Base-by-base conservation (phyloP, 1,140 invertebrate species). In the Andricus grossulariae region DNA sequence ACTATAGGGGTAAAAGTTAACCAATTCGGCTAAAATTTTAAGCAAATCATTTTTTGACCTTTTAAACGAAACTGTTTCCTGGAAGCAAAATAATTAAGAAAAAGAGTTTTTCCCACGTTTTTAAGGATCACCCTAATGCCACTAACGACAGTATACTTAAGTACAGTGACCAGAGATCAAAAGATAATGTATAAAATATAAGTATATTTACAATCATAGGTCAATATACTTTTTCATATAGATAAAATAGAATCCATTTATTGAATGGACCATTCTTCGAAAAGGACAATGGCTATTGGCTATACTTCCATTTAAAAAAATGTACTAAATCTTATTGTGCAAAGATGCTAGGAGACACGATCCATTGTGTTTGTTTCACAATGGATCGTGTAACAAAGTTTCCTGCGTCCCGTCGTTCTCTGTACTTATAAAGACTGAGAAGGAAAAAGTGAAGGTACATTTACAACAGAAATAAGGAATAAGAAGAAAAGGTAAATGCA, bases 301-400 rank as follows among this genome's bases (percentile, higher is more conserved):
- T 66, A 15, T 11, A 39, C 25, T 66, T 66, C 13, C 25, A 39
- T 39, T 32, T 32, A 66, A 66, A 66, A 32, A 39, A 13, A 12
- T 66, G 57, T 32, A 66, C 57, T 50, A 2, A 50, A 70, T 60
- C 73, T 60, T 72, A 45, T 6, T 55, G 55, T 50, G n/a, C n/a
- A 21, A 75, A 54, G 79, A 76, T 83, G 79, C 72, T 79, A 50
- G 10, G 75, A 2, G 54, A 19, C 57, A 32, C 57, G 32, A 66
- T 66, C 57, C 57, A 39, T 66, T 66, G 57, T 66, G 57, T 66
- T 66, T 66, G 2, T 66, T 39, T 39, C 57, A 66, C 57, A 66
- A 66, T 32, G 13, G 12, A 55, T 18, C 21, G 16, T 66, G 25
- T 66, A 15, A 66, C 25, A 66, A 21, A 32, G 32, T 66, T 66